These are phyloP conservation scores for Stegodyphus dumicola DNA, from an alignment of 1,140 invertebrate genomes.

Conservation along the genomic window DNA sequence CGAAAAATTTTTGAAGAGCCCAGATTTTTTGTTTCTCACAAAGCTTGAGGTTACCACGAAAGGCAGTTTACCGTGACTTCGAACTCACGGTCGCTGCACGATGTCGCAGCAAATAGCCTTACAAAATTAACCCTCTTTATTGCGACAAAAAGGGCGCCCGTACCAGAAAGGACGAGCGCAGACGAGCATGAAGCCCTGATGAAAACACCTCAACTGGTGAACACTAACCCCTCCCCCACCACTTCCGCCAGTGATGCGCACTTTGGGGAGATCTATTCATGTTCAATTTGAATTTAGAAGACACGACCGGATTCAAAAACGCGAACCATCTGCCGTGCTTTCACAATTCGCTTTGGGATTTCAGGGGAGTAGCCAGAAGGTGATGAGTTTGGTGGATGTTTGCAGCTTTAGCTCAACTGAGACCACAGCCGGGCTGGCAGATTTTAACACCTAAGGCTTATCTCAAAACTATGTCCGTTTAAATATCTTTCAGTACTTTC, in stretches of 20 bases:
- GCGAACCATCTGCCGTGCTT: slow-evolving; percentile 35
- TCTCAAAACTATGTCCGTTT: too few relatives aligned
- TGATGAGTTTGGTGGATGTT: background rate
- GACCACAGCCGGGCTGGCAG: too few relatives aligned
- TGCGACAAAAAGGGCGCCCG: slow-evolving; percentile 1
- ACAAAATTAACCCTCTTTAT: slow-evolving; percentile 59
- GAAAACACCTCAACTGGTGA: background rate
- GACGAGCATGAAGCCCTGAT: slow-evolving; percentile 20
- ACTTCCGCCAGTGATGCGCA: slow-evolving; percentile 34
- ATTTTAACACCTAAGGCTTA: too few relatives aligned
- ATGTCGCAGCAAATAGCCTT: background rate
- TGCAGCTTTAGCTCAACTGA: too few relatives aligned
- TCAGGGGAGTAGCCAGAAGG: too few relatives aligned
- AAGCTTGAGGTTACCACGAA: too few relatives aligned
- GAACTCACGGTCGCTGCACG: too few relatives aligned
- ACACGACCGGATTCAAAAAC: slow-evolving; percentile 11
- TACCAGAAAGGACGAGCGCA: slow-evolving; percentile 14
- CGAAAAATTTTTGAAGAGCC: too few relatives aligned
- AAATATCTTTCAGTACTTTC: too few relatives aligned
- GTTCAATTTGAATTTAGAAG: slow-evolving; percentile 53
- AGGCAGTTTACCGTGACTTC: too few relatives aligned
- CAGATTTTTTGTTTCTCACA: too few relatives aligned
- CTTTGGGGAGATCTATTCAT: slow-evolving; percentile 39
- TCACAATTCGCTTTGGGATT: too few relatives aligned
- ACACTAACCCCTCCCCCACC: background rate